Base-by-base conservation (phyloP, 2,113 vertebrate species). In the Notothenia rossii region DNA sequence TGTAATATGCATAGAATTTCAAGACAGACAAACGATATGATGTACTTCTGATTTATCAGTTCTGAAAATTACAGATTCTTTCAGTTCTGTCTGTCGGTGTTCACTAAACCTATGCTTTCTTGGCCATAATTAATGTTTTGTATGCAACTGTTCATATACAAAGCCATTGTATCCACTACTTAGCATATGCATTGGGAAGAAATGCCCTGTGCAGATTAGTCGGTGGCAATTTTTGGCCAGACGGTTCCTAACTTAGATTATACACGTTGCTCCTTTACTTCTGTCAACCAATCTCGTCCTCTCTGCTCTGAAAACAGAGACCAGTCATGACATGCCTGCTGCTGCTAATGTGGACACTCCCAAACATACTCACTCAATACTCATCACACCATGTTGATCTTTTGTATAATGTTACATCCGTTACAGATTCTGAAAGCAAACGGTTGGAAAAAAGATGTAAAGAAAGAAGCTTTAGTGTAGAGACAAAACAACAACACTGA, bases 321-420 rank as follows among this genome's bases (percentile, higher is more conserved):
- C 64, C 40, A 20, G 74, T 74, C 64, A 45, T 46, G 69, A 86
- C 65, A 54, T 22, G 65, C 36, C 53, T 36, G 36, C 14, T 25
- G 56, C 62, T 36, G 49, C 48, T 50, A 11, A 53, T 36, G 45
- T 58, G n/a, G 20, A 60, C 65, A 65, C 71, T 66, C 67, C 73
- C 59, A 64, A 12, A 81, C 29, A 22, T 67, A 63, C 33, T 12
- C 15, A 36, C 33, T 50, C 43, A 20, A 72, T 17, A n/a, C 50
- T 15, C 56, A 62, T 70, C 11, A 9, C 22, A 49, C 25, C 17
- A 22, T 33, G 33, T 40, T 10, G 43, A 69, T 18, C 25, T 62
- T 68, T 33, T 5, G 14, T 51, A 13, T 33, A 11, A 18, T 17
- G 4, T 43, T 48, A 50, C 53, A 59, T 45, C 4, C 22, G 20